Percentiles rank a stretch among this genome's conserved stretches.
phyloP scores from a whole-genome alignment of 2,113 vertebrate species.

The Drymodes brunneopygia region DNA sequence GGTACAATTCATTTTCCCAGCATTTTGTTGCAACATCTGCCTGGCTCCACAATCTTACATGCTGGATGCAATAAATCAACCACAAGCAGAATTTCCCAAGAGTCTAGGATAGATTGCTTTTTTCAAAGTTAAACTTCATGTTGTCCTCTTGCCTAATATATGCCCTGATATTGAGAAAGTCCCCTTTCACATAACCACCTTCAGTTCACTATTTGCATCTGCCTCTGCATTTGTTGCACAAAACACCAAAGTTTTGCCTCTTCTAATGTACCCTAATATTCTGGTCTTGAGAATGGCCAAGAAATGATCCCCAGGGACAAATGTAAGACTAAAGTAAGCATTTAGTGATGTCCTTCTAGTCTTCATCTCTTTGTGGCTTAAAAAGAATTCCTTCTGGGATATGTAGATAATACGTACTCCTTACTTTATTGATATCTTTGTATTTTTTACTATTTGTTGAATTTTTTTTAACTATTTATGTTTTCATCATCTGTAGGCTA shows the following conservation, averaged over 20 bases:
- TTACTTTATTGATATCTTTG: background rate
- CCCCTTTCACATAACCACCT: background rate
- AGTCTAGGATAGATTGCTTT: background rate
- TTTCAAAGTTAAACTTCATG: background rate
- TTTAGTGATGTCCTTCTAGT: background rate
- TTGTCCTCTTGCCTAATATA: background rate
- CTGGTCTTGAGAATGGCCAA: background rate
- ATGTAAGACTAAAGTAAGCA: background rate
- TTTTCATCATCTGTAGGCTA: background rate
- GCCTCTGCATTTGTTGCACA: background rate
- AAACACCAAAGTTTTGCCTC: background rate
- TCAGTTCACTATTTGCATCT: background rate
- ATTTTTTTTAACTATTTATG: background rate
- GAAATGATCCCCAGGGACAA: background rate
- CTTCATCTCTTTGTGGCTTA: background rate
- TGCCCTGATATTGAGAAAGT: background rate
- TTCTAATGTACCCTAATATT: background rate
- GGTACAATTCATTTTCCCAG: background rate
- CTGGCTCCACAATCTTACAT: background rate
- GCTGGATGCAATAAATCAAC: background rate
- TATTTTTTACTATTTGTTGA: background rate
- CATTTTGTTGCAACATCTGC: background rate
- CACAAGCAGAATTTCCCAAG: background rate
- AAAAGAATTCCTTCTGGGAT: background rate
- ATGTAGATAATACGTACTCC: background rate